These are phyloP conservation scores for Chinchilla lanigera DNA, from an alignment of 2,113 vertebrate genomes.

Conservation along the genomic window DNA sequence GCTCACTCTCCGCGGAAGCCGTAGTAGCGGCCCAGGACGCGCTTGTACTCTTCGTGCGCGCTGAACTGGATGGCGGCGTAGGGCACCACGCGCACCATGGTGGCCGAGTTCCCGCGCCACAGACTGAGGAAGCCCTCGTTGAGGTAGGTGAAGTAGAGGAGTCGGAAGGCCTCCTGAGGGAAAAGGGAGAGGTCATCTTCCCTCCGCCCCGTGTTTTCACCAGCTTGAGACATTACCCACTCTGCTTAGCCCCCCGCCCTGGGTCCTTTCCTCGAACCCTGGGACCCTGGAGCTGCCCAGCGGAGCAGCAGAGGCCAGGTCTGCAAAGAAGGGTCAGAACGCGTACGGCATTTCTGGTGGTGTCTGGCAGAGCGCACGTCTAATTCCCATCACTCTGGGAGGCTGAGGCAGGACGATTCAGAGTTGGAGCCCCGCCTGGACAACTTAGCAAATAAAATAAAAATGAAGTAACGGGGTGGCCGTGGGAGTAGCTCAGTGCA, in stretches of 20 bases:
- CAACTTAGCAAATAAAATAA: not conserved
- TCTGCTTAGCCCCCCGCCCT: not conserved
- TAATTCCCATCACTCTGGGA: not conserved
- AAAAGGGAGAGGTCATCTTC: not conserved
- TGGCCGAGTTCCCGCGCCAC: constrained; percentile 98
- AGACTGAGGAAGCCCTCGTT: constrained; percentile 95
- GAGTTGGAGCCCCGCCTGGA: not conserved
- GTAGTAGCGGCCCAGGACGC: constrained; percentile 92
- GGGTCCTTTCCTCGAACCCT: not conserved
- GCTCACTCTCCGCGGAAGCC: constrained; percentile 95
- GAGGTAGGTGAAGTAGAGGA: constrained; percentile 97
- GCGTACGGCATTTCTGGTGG: not conserved
- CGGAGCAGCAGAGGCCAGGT: not conserved
- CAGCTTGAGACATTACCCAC: not conserved
- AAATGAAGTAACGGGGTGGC: not conserved
- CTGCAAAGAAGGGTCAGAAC: not conserved
- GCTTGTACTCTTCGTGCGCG: constrained; percentile 97
- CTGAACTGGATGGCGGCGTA: constrained; percentile 99
- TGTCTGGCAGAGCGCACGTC: not conserved
- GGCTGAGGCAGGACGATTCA: not conserved
- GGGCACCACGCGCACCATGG: constrained; percentile 97
- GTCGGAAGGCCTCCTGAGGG: constrained; percentile 93
- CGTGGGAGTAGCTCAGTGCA: not conserved
- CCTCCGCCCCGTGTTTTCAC: not conserved
- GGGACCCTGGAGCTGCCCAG: not conserved